Conservation (phyloP, 1,140 invertebrate genomes). For the Apis florea region DNA sequence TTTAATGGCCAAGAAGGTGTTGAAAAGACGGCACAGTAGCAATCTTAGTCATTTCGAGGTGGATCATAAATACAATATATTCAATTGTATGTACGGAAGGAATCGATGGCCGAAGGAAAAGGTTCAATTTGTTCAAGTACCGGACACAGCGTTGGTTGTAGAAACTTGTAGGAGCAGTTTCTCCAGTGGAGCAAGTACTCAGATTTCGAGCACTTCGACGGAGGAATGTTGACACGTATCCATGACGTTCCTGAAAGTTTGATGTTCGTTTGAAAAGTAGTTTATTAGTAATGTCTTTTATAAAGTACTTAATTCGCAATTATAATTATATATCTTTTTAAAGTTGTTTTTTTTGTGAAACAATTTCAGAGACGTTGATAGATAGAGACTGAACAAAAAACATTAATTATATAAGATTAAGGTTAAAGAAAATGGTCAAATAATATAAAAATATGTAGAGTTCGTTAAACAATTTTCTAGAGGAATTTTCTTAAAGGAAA, state of each 20-base stretch:
- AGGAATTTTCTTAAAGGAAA: not conserved
- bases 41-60: constrained; percentile 71
- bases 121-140: constrained; percentile 78
- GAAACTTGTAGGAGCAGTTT: constrained; percentile 81
- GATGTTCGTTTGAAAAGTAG: not conserved
- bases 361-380: not conserved
- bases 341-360: not conserved
- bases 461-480: too few relatives aligned
- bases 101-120: constrained; percentile 78
- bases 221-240: constrained; percentile 71
- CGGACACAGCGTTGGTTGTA: constrained; percentile 77
- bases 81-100: constrained; percentile 76
- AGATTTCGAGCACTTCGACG: constrained; percentile 80
- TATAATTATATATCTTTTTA: not conserved
- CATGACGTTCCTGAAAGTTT: not conserved
- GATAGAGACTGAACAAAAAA: not conserved
- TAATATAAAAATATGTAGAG: not conserved
- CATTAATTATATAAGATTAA: too few relatives aligned
- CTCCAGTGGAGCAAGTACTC: constrained; percentile 81
- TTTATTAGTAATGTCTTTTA: not conserved
- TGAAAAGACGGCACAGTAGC: constrained; percentile 73
- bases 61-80: constrained; percentile 75
- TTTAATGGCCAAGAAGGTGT: constrained; percentile 77
- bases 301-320: not conserved
- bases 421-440: not conserved